These are phyloP conservation scores for Eubucco bourcierii DNA, from an alignment of 2,113 vertebrate genomes.

Conservation along the genomic window DNA sequence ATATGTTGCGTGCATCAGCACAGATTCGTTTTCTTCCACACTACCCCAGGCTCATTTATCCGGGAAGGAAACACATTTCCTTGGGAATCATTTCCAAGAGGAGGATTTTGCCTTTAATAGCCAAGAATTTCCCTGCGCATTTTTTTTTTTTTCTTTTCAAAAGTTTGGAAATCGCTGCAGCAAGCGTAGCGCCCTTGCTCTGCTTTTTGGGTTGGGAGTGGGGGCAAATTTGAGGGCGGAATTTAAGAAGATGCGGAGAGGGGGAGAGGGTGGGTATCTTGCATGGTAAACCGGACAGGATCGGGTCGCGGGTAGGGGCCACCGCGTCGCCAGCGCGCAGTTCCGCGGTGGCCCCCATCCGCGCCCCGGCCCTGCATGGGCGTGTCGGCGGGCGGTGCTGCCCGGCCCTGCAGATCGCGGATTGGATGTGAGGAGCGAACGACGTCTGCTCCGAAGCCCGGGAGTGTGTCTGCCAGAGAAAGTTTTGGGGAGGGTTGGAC, in stretches of 20 bases:
- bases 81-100: not conserved
- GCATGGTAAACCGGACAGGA: not conserved
- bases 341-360: not conserved
- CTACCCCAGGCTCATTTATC: not conserved
- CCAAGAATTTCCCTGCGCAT: not conserved
- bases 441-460: not conserved
- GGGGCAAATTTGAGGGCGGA: not conserved
- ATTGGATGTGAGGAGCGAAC: slow-evolving; percentile 16
- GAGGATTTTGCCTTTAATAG: not conserved
- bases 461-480: slow-evolving; percentile 22
- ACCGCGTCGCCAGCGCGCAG: not conserved
- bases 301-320: no score
- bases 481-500: slow-evolving; percentile 51
- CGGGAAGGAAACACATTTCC: not conserved
- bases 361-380: not conserved
- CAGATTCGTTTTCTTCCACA: not conserved
- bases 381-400: slow-evolving; percentile 16
- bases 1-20: not conserved
- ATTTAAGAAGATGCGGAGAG: not conserved
- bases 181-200: not conserved
- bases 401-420: not conserved
- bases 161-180: not conserved
- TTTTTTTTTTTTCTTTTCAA: not conserved
- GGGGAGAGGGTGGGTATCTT: no score
- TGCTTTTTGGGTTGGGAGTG: not conserved